phyloP scores from a whole-genome alignment of 2,113 vertebrate species.

The Gadus chalcogrammus region DNA sequence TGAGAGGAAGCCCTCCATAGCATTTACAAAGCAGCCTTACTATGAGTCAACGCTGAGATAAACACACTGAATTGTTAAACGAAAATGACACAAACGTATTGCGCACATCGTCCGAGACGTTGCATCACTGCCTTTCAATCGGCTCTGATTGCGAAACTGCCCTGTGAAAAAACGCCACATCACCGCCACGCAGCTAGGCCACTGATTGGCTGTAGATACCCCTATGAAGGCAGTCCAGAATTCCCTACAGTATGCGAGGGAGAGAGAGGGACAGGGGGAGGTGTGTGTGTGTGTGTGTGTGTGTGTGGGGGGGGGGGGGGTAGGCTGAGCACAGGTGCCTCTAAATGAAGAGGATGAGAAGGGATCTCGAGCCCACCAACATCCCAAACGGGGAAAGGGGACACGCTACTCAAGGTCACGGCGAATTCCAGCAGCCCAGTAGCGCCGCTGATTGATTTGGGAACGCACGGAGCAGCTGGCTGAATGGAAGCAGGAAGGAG shows the following conservation, averaged over 20 bases:
- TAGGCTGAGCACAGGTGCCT: slow-evolving; percentile 67
- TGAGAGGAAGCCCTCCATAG: too few relatives aligned
- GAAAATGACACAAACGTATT: too few relatives aligned
- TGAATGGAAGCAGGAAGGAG: slow-evolving; percentile 68
- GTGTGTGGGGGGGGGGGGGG: too few relatives aligned
- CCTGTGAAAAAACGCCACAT: background rate
- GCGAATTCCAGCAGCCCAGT: slow-evolving; percentile 45
- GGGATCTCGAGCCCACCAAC: slow-evolving; percentile 38
- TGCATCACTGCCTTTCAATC: too few relatives aligned
- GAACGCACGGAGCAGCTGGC: slow-evolving; percentile 70
- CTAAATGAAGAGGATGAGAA: slow-evolving; percentile 64
- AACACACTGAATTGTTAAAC: too few relatives aligned
- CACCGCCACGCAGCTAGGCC: background rate
- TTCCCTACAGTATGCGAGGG: slow-evolving; percentile 26
- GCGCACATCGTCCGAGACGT: too few relatives aligned
- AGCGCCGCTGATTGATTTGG: slow-evolving; percentile 67
- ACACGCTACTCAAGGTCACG: slow-evolving; percentile 68
- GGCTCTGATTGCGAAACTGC: background rate
- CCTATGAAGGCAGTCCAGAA: slow-evolving; percentile 35
- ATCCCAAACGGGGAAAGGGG: slow-evolving; percentile 42
- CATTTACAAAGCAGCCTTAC: too few relatives aligned
- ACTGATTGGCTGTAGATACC: slow-evolving; percentile 18
- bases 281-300: too few relatives aligned
- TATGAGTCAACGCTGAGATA: too few relatives aligned
- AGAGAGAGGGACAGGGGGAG: background rate